Evolutionary conservation across 2,888 invertebrate genomes (phyloP), one percentile per base, ranked within the genome.

Genomic region (Polymixis flavicincta): DNA sequence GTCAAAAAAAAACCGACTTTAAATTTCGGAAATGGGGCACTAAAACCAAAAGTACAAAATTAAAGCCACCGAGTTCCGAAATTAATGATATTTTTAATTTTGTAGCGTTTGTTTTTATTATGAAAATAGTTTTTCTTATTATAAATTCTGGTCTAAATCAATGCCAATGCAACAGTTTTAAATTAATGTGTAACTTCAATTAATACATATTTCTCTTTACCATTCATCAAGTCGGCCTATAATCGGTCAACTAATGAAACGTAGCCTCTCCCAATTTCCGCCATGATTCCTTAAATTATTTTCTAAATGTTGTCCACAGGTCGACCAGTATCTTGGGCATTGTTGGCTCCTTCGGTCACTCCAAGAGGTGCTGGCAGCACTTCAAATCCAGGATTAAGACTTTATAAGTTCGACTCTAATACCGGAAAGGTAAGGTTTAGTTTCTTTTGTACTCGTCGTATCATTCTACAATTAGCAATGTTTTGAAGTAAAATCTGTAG

Each of bases 301-400:
- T 32, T 45, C 19, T 4, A 32, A 19, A 54, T 19, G 5, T 54
- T 54, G 78, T 67, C 92, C 91, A 59, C 94, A 98, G 98, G 98
- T 89, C 97, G 97, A 84, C 98, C 99, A 66, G 97, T 98, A 64
- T 98, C 98, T 25, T 98, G 99, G 98, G 98, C 98, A 85, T 97
- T 99, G 95, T 97, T 99, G 89, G 98, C 99, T 25, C 99, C 99
- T 60, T 98, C 99, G 68, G 97, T 99, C 82, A 98, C 99, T 50
- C 99, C 99, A 0, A 97, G 98, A 94, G 97, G 98, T 85, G 97
- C 98, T 78, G 97, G 98, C 83, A 98, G 98, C 78, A 97, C 98
- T 88, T 99, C 98, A 93, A 99, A 99, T 95, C 99, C 99, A 25
- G 98, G 98, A 83, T 95, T 99, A 90, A 97, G 99, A 88, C 97